These are phyloP conservation scores for Camelus dromedarius DNA, from an alignment of 2,113 vertebrate species.

Conservation along the genomic window DNA sequence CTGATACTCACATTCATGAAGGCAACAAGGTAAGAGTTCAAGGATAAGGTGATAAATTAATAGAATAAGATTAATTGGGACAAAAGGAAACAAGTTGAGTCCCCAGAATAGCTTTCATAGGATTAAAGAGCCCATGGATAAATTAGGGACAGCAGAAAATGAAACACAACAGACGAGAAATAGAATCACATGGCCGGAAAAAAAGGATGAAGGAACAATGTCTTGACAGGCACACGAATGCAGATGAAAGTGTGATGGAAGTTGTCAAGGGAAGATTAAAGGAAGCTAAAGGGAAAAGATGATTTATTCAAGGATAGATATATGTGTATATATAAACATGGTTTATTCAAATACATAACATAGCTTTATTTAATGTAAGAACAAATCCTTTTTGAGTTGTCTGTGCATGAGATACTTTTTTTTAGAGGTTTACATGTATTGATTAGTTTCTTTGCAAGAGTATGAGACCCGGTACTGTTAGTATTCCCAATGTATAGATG, in stretches of 20 bases:
- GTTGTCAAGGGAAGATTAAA: not conserved
- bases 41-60: not conserved
- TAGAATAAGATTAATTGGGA: not conserved
- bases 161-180: not conserved
- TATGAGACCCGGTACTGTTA: not conserved
- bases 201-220: not conserved
- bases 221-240: not conserved
- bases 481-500: not conserved
- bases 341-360: conserved; percentile 1
- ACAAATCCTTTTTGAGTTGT: not conserved
- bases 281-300: not conserved
- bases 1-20: not conserved
- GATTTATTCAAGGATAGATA: not conserved
- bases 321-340: not conserved
- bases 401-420: not conserved
- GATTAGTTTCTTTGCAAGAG: not conserved
- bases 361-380: not conserved
- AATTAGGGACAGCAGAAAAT: not conserved
- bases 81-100: not conserved
- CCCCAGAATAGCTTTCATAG: not conserved
- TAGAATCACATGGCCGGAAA: not conserved
- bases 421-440: not conserved
- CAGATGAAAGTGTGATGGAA: not conserved
- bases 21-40: not conserved
- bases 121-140: not conserved